A percentile compares a stretch with the other conserved stretches of the same genome.
Conservation (phyloP, 2,888 invertebrate genomes). For the Sminthurinus aureus region DNA sequence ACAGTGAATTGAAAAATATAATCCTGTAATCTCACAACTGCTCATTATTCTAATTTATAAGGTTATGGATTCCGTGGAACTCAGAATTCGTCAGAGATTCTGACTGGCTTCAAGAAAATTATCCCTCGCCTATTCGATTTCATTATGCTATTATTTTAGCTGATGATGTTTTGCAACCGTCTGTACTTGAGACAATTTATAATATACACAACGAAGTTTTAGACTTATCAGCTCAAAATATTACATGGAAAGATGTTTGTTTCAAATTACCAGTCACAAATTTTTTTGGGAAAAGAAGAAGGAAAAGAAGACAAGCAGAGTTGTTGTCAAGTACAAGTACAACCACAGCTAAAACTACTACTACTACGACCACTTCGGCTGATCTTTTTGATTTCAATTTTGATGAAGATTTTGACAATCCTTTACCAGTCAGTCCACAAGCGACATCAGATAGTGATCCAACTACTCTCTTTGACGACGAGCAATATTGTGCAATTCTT, state of each 20-base stretch:
- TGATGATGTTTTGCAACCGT: constrained; percentile 56
- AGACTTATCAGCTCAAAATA: constrained; percentile 28
- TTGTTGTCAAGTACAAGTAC: background rate
- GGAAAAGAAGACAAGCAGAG: constrained; percentile 20
- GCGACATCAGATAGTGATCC: constrained; percentile 39
- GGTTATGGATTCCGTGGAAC: constrained; percentile 61
- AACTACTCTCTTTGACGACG: constrained; percentile 47
- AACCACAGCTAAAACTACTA: no score
- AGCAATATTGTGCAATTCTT: constrained; percentile 58
- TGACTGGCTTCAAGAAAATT: constrained; percentile 61
- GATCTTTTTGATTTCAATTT: constrained; percentile 6
- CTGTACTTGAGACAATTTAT: constrained; percentile 50
- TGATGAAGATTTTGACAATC: constrained; percentile 36
- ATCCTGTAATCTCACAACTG: no score
- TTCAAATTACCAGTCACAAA: constrained; percentile 57
- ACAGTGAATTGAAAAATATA: no score
- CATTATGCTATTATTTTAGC: constrained; percentile 60
- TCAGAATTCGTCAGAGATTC: constrained; percentile 61
- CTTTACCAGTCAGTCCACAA: background rate
- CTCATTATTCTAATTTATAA: no score
- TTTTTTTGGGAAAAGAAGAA: constrained; percentile 38
- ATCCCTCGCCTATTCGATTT: constrained; percentile 59
- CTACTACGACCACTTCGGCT: background rate
- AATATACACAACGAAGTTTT: constrained; percentile 50
- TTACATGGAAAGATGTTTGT: constrained; percentile 56